Conservation (phyloP, 2,113 vertebrate species). For the Orcinus orca region DNA sequence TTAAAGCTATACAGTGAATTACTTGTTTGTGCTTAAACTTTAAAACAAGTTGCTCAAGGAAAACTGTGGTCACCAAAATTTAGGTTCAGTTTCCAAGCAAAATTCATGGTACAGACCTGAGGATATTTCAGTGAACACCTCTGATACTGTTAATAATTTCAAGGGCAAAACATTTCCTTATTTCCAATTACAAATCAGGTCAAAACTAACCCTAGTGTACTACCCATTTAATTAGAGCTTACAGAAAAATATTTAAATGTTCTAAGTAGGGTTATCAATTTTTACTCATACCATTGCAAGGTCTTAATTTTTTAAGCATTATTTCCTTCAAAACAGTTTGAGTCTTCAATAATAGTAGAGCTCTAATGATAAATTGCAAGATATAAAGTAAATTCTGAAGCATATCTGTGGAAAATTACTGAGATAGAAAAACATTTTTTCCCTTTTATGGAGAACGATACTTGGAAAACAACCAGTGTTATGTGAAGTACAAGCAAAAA, state of each 20-base stretch:
- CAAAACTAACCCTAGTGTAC: background rate
- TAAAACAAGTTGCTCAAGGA: background rate
- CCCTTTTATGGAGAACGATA: background rate
- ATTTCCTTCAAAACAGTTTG: constrained; percentile 10
- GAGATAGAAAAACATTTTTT: background rate
- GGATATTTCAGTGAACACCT: background rate
- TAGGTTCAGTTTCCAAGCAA: background rate
- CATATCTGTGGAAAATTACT: constrained; percentile 5
- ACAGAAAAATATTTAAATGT: constrained; percentile 1
- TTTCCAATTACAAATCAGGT: constrained; percentile 32
- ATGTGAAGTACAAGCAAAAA: background rate
- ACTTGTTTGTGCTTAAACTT: background rate
- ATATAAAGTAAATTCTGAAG: constrained; percentile 35
- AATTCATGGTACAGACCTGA: background rate
- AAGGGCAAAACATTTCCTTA: constrained; percentile 46
- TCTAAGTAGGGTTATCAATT: background rate
- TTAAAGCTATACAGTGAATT: background rate
- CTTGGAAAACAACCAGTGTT: background rate
- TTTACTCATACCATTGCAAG: background rate
- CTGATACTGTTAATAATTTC: constrained; percentile 29
- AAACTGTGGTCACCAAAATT: background rate
- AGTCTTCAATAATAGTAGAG: background rate
- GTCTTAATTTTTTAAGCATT: background rate
- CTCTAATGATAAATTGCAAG: background rate
- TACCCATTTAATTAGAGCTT: background rate